Percentiles rank a stretch among this genome's conserved stretches.
Evolutionary conservation across 2,113 vertebrate species (phyloP).

Genomic region (Jacana jacana): DNA sequence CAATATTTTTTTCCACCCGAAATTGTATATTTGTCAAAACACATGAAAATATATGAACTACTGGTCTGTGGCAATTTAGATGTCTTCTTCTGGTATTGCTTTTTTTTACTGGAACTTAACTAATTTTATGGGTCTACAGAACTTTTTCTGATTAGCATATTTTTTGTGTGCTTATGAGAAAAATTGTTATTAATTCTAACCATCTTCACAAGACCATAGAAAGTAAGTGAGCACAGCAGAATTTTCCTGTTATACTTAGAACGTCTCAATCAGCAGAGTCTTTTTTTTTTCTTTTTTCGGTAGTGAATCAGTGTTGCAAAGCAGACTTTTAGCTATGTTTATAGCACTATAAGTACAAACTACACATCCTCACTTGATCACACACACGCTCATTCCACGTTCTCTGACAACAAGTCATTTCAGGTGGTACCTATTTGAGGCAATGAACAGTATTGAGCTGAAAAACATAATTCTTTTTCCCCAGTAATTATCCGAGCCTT

Average conservation of each 20-base stretch:
- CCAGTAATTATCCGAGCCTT: neutral
- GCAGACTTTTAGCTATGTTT: neutral
- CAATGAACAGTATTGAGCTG: neutral
- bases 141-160: neutral
- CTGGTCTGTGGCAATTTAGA: neutral
- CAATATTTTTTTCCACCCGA: neutral
- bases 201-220: neutral
- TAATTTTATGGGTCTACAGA: neutral
- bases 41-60: neutral
- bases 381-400: neutral
- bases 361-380: neutral
- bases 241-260: neutral
- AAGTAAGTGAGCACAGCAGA: neutral
- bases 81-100: neutral
- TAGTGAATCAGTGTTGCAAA: neutral
- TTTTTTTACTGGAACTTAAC: neutral
- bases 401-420: neutral
- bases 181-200: neutral
- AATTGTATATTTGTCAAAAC: neutral
- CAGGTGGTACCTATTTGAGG: neutral
- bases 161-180: neutral
- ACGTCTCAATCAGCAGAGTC: rapidly evolving
- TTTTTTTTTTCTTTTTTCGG: neutral
- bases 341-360: neutral
- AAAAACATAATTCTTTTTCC: neutral